A percentile compares a stretch with the other conserved stretches of the same genome.
Evolutionary conservation across 92 coral and sea anemone genomes (phyloP).

Genomic region (Parazoanthus darwini): DNA sequence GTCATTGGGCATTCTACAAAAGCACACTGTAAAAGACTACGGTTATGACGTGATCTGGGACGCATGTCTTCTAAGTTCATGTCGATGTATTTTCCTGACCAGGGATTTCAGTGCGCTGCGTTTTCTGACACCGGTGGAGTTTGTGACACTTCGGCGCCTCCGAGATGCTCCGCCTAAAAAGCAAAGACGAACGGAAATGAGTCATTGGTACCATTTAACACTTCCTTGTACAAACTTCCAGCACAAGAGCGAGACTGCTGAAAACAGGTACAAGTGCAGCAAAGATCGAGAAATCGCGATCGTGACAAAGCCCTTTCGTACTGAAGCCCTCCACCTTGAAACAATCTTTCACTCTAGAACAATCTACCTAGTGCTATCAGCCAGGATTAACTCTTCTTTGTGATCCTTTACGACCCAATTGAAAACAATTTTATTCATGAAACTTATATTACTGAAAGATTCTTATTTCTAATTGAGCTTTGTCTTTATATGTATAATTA

Average conservation of each 20-base stretch:
- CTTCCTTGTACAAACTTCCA: too few relatives aligned
- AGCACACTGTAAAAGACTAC: not conserved
- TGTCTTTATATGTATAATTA: too few relatives aligned
- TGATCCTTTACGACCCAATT: too few relatives aligned
- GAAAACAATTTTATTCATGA: too few relatives aligned
- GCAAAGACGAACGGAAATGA: not conserved
- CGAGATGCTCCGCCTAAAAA: slow-evolving; percentile 16
- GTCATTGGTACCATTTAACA: not conserved
- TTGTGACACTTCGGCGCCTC: not conserved
- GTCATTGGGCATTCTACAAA: not conserved
- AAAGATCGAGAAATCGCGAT: too few relatives aligned
- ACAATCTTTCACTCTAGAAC: too few relatives aligned
- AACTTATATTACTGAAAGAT: too few relatives aligned
- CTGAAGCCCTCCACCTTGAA: too few relatives aligned
- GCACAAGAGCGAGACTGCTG: not conserved
- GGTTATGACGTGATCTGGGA: slow-evolving; percentile 10
- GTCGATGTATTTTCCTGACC: slow-evolving; percentile 34
- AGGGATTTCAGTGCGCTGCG: slow-evolving; percentile 38
- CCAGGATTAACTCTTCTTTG: too few relatives aligned
- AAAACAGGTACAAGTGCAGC: not conserved
- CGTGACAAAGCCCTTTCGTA: not conserved
- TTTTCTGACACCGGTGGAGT: slow-evolving; percentile 14
- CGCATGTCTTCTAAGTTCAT: slow-evolving; percentile 3
- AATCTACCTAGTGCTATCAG: too few relatives aligned
- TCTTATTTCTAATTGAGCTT: too few relatives aligned